Base-by-base conservation (phyloP, 1,140 invertebrate genomes). In the Euura lappo region DNA sequence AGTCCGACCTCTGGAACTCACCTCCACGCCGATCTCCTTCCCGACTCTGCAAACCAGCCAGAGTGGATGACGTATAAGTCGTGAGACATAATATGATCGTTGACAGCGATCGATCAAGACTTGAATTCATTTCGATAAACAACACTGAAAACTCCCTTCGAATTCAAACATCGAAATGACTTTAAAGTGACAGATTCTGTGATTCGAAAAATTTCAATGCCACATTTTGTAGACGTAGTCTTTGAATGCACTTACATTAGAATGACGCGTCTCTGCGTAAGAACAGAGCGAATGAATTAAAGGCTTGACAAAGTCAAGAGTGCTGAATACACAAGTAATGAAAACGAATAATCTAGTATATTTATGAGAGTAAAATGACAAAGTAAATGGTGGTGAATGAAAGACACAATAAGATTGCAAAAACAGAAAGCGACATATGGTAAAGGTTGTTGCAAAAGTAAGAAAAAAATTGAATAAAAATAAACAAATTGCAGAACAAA, bases 21-120 rank as follows among this genome's bases (percentile, higher is more conserved):
- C 93, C 91, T 75, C 92, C 91, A 70, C 85, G 82, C 60, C 85
- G 84, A 42, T 85, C 82, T 70, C 88, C 85, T 71, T 90, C 90
- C 66, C 91, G 92, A 84, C 92, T 93, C 89, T 93, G 88, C 71
- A 88, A 89, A 83, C 69, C 44, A 75, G 2, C 70, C 69, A 72
- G 67, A 11, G 51, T 60, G 8, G 8, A 60, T 60, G 51, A 60
- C 51, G 6, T 60, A 11, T 60, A 60, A 60, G 51, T 60, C 51
- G 51, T 60, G 51, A 60, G 51, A 60, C 10, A 60, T 8, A 60
- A 60, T 60, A 60, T 60, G 10, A 60, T n/a, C 51, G 51, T 60
- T 60, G 51, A 11, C 13, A n/a, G 10, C 10, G 13, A 60, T 6
- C 13, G 13, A 60, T 60, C 51, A 60, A 60, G 51, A 6, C 51